Evolutionary conservation across 2,113 vertebrate species (phyloP).

Genomic region (Otocyon megalotis): DNA sequence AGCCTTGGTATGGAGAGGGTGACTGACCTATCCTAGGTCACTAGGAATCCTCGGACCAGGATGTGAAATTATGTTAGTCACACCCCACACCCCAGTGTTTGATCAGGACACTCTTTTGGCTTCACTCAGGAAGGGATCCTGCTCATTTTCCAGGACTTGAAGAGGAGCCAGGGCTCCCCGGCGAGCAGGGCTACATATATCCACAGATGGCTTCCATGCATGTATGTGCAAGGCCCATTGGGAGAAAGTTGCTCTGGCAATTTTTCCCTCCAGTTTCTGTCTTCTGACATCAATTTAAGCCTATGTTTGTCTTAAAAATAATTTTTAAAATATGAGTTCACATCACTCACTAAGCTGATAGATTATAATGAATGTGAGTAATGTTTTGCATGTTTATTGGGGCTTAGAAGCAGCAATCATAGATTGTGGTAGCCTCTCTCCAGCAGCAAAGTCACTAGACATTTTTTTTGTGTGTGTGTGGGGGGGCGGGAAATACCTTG

Average conservation of each 20-base stretch:
- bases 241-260: not conserved
- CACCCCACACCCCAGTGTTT: fast-evolving
- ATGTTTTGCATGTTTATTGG: not conserved
- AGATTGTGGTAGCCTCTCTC: not conserved
- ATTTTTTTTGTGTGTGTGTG: not conserved
- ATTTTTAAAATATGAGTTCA: not conserved
- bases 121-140: not conserved
- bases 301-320: not conserved
- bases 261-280: not conserved
- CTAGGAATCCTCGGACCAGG: fast-evolving
- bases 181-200: fast-evolving
- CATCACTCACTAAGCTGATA: not conserved
- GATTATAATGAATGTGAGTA: not conserved
- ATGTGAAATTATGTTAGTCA: not conserved
- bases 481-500: not conserved
- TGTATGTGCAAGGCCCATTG: fast-evolving
- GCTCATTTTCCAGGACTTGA: not conserved
- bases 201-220: not conserved
- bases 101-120: not conserved
- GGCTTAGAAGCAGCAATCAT: not conserved
- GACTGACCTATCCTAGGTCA: not conserved
- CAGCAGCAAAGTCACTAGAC: not conserved
- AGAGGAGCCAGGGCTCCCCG: not conserved
- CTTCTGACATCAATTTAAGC: not conserved
- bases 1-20: fast-evolving